Conservation (phyloP, 2,113 vertebrate genomes). For the Stictonetta naevosa region DNA sequence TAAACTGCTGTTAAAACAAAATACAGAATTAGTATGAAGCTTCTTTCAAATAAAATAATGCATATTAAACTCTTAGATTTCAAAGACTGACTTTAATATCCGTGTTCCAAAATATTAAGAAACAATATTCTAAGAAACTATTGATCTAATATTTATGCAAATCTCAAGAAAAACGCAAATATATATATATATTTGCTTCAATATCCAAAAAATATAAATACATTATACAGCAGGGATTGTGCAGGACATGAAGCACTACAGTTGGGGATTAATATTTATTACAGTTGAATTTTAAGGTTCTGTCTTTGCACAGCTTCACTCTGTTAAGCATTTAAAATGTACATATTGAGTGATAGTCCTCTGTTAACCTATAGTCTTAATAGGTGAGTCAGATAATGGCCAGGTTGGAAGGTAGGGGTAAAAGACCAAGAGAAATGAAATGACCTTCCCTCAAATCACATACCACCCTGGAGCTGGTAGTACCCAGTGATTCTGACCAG, state of each 20-base stretch:
- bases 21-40: background rate
- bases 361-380: background rate
- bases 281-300: background rate
- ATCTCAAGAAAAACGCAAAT: background rate
- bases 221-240: background rate
- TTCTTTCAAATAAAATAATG: background rate
- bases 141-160: background rate
- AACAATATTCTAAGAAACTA: background rate
- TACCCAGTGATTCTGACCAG: background rate
- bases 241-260: background rate
- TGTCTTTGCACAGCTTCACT: background rate
- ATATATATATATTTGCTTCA: background rate
- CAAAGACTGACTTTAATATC: background rate
- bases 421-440: background rate
- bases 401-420: background rate
- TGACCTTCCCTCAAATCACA: background rate
- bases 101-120: background rate
- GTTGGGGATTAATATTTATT: background rate
- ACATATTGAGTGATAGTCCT: background rate
- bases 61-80: background rate
- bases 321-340: background rate
- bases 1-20: background rate
- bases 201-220: background rate
- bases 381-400: background rate
- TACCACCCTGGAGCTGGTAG: background rate